Percentiles rank a stretch among this genome's conserved stretches.
Evolutionary conservation across 2,888 invertebrate genomes (phyloP).

Genomic region (Tortrix viridana): DNA sequence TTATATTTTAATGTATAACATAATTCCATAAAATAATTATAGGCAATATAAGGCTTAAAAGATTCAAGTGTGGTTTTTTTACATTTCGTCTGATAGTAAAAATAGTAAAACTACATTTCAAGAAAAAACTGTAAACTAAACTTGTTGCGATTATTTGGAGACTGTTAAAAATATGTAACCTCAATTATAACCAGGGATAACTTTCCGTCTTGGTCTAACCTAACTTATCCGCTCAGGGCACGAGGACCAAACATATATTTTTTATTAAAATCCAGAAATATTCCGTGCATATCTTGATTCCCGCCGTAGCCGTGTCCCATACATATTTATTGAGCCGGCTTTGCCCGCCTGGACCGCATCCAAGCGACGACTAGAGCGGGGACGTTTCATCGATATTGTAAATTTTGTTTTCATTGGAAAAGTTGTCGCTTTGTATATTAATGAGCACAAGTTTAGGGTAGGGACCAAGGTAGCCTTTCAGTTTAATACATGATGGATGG

Average conservation of each 20-base stretch:
- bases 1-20: too few relatives aligned
- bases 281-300: constrained; percentile 14
- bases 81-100: too few relatives aligned
- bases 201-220: too few relatives aligned
- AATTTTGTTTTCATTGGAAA: background rate
- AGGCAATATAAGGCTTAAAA: too few relatives aligned
- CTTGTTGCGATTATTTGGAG: too few relatives aligned
- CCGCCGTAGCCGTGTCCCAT: constrained; percentile 43
- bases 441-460: background rate
- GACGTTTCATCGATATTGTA: constrained; percentile 4
- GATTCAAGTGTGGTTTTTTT: too few relatives aligned
- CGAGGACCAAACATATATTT: background rate
- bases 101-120: too few relatives aligned
- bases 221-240: background rate
- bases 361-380: constrained; percentile 43
- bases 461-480: background rate
- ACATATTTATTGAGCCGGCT: constrained; percentile 66
- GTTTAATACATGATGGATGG: background rate
- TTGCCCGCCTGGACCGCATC: constrained; percentile 54
- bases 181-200: too few relatives aligned
- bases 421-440: constrained; percentile 5
- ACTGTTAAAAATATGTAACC: too few relatives aligned
- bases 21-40: too few relatives aligned
- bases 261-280: constrained; percentile 2
- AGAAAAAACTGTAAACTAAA: too few relatives aligned